Percentiles rank a stretch among this genome's conserved stretches.
Conservation (phyloP, 1,140 invertebrate genomes). For the Drosophila melanica region DNA sequence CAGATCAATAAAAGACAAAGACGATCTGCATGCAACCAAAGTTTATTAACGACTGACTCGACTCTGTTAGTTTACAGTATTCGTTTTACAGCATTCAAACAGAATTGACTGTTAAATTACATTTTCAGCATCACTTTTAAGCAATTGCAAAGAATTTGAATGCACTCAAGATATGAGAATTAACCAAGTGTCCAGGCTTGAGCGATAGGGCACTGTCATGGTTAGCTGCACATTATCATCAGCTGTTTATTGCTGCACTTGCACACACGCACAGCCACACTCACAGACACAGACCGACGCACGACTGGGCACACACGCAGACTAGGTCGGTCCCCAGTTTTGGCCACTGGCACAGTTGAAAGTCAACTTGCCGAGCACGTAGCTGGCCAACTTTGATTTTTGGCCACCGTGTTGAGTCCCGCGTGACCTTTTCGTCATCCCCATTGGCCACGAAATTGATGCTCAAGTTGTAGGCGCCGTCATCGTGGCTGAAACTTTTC, state of each 20-base stretch:
- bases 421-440: background rate
- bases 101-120: too few species aligned
- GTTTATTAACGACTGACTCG: too few species aligned
- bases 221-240: constrained; percentile 11
- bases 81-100: too few species aligned
- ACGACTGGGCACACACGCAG: constrained; percentile 43
- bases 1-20: too few species aligned
- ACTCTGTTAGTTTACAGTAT: too few species aligned
- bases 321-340: constrained; percentile 1
- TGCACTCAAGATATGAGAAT: background rate
- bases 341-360: constrained; percentile 15
- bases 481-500: constrained; percentile 29
- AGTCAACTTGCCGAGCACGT: constrained; percentile 28
- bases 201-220: constrained; percentile 11
- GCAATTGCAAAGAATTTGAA: background rate
- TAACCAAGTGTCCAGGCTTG: background rate
- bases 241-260: constrained; percentile 19
- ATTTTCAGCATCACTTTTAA: background rate
- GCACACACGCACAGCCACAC: background rate
- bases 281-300: constrained; percentile 13
- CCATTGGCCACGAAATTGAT: constrained; percentile 9
- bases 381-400: constrained; percentile 35
- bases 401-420: constrained; percentile 2
- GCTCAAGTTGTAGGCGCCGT: constrained; percentile 9
- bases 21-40: too few species aligned